phyloP scores from a whole-genome alignment of 2,888 invertebrate genomes.

The Teinopalpus imperialis region DNA sequence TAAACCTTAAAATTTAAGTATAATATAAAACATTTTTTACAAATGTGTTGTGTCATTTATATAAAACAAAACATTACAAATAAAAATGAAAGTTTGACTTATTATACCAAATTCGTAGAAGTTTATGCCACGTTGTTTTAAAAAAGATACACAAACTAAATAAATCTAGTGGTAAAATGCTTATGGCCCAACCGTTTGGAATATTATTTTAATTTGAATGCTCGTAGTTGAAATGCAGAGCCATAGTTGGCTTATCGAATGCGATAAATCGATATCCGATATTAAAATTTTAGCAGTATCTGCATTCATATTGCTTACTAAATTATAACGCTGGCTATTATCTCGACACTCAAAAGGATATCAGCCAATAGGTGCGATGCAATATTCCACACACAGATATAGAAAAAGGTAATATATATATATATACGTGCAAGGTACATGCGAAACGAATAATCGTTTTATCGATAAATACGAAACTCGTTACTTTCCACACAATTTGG shows the following conservation, averaged over 20 bases:
- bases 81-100: no score
- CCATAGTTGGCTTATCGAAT: slow-evolving; percentile 7
- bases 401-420: background rate
- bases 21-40: no score
- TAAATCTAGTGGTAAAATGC: no score
- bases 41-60: no score
- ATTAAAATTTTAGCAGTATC: slow-evolving; percentile 19
- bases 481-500: slow-evolving; percentile 23
- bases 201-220: no score
- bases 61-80: no score
- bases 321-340: slow-evolving; percentile 14
- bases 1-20: no score
- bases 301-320: slow-evolving; percentile 16
- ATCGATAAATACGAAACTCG: slow-evolving; percentile 15
- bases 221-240: no score
- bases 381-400: background rate
- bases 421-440: slow-evolving; percentile 5
- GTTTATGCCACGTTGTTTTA: no score
- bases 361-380: slow-evolving; percentile 8
- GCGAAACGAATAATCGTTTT: slow-evolving; percentile 3
- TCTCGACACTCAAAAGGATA: slow-evolving; percentile 20
- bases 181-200: no score
- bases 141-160: no score
- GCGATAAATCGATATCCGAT: slow-evolving; percentile 16
- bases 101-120: no score